Percentiles rank a stretch among this genome's conserved stretches.
These are phyloP conservation scores for Asobara japonica DNA, from an alignment of 1,140 invertebrate genomes.

Conservation along the genomic window DNA sequence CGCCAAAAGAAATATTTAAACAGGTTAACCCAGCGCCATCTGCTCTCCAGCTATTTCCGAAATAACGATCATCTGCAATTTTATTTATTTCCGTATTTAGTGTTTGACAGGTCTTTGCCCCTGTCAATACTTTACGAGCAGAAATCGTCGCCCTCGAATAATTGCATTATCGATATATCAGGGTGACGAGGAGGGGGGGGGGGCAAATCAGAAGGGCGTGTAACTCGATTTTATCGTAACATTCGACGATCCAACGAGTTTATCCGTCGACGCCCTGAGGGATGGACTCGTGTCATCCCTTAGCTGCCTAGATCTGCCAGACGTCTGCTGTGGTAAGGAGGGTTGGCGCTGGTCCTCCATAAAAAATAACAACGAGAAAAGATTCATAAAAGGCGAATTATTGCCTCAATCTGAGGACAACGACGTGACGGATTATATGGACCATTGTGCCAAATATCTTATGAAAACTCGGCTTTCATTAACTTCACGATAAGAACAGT, in stretches of 20 bases:
- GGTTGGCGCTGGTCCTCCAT: not conserved
- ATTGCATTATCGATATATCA: constrained; percentile 21
- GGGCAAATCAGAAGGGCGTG: constrained; percentile 20
- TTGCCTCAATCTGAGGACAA: not conserved
- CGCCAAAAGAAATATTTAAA: no score
- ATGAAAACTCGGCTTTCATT: no score
- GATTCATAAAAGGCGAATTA: not conserved
- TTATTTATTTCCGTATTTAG: not conserved
- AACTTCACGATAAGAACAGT: no score
- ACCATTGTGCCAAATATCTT: no score
- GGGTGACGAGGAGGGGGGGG: no score
- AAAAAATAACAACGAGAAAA: not conserved
- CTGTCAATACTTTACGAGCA: not conserved
- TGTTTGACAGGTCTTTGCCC: not conserved
- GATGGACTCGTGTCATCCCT: not conserved
- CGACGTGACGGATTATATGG: no score
- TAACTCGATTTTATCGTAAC: constrained; percentile 24
- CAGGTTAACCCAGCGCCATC: no score
- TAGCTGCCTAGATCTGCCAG: not conserved
- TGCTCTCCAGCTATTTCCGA: no score
- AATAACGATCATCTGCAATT: no score
- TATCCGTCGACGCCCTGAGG: constrained; percentile 18
- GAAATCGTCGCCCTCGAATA: constrained; percentile 15
- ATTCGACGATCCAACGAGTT: constrained; percentile 17
- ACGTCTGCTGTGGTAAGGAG: no score